These are phyloP conservation scores for Bhutanitis thaidina DNA, from an alignment of 2,888 invertebrate species.

Conservation along the genomic window DNA sequence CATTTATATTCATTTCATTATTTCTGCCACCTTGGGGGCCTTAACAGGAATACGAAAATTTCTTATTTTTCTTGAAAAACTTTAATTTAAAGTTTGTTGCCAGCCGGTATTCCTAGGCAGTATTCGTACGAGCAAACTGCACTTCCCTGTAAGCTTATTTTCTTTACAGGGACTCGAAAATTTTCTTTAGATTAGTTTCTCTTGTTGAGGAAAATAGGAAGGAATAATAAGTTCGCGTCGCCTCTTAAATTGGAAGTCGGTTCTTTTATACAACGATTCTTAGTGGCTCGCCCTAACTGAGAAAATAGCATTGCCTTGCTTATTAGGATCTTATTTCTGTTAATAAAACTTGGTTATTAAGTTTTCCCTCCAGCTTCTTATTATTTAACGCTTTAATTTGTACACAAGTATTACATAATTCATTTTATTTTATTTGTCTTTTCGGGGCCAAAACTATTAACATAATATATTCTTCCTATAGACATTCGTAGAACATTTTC, in stretches of 20 bases:
- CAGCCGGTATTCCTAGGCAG: conserved; percentile 49
- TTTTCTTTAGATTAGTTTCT: conserved; percentile 79
- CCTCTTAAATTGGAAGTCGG: conserved; percentile 65
- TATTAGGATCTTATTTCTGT: conserved; percentile 48
- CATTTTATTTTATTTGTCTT: no score
- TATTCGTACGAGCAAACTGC: conserved; percentile 70
- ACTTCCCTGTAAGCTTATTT: conserved; percentile 77
- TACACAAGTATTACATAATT: no score
- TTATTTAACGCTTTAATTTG: neutral
- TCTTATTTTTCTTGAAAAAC: conserved; percentile 61
- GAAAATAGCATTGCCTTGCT: conserved; percentile 37
- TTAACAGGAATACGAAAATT: conserved; percentile 31
- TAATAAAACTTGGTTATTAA: conserved; percentile 47
- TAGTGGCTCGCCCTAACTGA: conserved; percentile 29
- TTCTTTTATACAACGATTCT: conserved; percentile 53
- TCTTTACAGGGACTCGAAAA: conserved; percentile 71
- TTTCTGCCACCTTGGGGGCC: conserved; percentile 25
- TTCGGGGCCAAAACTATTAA: no score
- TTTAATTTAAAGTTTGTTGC: conserved; percentile 76
- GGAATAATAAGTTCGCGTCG: conserved; percentile 70
- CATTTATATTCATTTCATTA: conserved; percentile 14
- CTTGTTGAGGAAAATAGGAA: conserved; percentile 74
- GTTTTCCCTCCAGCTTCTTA: conserved; percentile 25
- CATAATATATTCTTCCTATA: no score
- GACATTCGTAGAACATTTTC: no score